Evolutionary conservation across 2,797 vertebrate species (phyloP), one percentile per base, ranked within the genome.

Genomic region (Siniperca obscura): DNA sequence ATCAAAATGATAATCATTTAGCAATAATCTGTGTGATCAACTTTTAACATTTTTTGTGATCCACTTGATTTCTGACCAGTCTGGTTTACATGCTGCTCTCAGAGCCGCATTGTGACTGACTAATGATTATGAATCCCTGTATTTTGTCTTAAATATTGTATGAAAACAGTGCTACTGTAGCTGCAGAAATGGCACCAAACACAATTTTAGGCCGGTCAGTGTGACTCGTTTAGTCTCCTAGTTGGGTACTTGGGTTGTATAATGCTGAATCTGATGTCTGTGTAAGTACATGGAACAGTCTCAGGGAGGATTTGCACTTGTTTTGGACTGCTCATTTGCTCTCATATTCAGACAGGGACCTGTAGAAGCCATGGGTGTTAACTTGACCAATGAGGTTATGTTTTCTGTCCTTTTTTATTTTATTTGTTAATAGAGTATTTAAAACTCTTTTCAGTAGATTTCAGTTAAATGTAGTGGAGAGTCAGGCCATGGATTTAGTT

Each of bases 11-110:
- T 94, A 88, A 93, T 92, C 84, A 91, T 92, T 94, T 90, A 94
- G 95, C 95, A 95, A 96, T 95, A 95, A 95, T 87, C 79, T 89
- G 78, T 80, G 73, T 90, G 92, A 92, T 87, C 85, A 82, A 82
- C 81, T 85, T 85, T 81, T 79, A 91, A 85, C 57, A 80, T 92
- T 85, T 87, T 86, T 87, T 88, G 81, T 89, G 88, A 89, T 89
- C 85, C 73, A 73, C 85, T 90, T 91, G 74, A 89, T 92, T 86
- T 89, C 69, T 74, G 57, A 90, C 74, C 83, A 91, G 82, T 90
- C 78, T 72, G 84, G 90, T 93, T 93, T 91, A 93, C 89, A 89
- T 89, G 53, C 85, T 92, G 81, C 89, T 92, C 86, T 57, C 34
- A 42, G 83, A 91, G 91, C 88, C 86, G 81, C 83, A 56, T 73